Conservation (phyloP, 2,888 invertebrate species). For the Quadriops clusia region DNA sequence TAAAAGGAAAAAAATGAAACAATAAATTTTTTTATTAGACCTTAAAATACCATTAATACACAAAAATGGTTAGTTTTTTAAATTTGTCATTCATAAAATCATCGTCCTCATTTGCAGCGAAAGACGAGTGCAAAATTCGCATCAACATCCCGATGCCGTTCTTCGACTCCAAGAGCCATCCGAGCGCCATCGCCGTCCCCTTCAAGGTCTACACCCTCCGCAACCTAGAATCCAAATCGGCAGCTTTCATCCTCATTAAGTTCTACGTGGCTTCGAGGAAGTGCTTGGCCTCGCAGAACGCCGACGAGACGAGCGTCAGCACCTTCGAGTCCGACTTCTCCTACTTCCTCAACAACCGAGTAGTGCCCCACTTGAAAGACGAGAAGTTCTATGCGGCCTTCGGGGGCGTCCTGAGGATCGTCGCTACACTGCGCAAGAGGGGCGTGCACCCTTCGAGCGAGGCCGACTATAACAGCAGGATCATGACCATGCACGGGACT, state of each 20-base stretch:
- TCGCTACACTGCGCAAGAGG: slow-evolving; percentile 32
- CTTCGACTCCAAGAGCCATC: slow-evolving; percentile 43
- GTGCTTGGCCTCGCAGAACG: slow-evolving; percentile 39
- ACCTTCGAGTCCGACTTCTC: slow-evolving; percentile 43
- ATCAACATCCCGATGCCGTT: slow-evolving; percentile 49
- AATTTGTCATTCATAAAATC: background rate
- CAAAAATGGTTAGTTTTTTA: too few species aligned
- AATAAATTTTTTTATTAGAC: too few species aligned
- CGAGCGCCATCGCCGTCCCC: slow-evolving; percentile 49
- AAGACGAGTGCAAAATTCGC: slow-evolving; percentile 14
- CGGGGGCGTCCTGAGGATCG: slow-evolving; percentile 32
- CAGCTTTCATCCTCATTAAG: slow-evolving; percentile 37
- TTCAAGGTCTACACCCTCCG: slow-evolving; percentile 41
- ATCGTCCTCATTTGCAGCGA: background rate
- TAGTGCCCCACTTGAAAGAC: slow-evolving; percentile 41
- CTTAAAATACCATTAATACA: too few species aligned
- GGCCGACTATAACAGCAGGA: too few species aligned
- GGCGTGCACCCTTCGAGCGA: too few species aligned
- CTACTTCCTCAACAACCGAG: slow-evolving; percentile 45
- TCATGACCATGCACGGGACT: too few species aligned
- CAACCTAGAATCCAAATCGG: slow-evolving; percentile 35
- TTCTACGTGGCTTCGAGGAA: slow-evolving; percentile 37
- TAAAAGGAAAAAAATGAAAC: too few species aligned
- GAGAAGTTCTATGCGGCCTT: slow-evolving; percentile 47
- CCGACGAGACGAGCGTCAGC: slow-evolving; percentile 26